Percentiles rank a stretch among this genome's conserved stretches.
phyloP scores from a whole-genome alignment of 2,797 vertebrate species.

The Denticeps clupeoides region DNA sequence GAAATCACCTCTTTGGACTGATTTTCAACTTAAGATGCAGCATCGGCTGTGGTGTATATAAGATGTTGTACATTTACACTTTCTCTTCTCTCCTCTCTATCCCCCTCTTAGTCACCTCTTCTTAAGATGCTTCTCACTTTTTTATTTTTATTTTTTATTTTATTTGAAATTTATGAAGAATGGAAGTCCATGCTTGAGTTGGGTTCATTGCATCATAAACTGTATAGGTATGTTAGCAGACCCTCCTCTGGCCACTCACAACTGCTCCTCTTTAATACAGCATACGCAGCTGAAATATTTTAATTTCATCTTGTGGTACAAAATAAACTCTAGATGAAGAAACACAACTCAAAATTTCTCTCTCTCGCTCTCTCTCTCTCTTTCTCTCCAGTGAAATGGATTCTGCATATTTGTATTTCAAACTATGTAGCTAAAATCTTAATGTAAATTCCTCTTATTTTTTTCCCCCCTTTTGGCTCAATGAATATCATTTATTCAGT shows the following conservation, averaged over 20 bases:
- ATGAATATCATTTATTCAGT: slow-evolving; percentile 99
- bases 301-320: slow-evolving; percentile 60
- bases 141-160: no score
- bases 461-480: slow-evolving; percentile 98
- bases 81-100: slow-evolving; percentile 50
- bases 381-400: slow-evolving; percentile 79
- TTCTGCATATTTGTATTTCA: slow-evolving; percentile 99
- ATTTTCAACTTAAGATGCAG: slow-evolving; percentile 97
- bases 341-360: slow-evolving; percentile 60
- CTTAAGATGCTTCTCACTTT: slow-evolving; percentile 57
- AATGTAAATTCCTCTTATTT: slow-evolving; percentile 98
- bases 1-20: slow-evolving; percentile 99
- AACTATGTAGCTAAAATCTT: slow-evolving; percentile 99
- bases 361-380: background rate
- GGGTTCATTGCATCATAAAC: slow-evolving; percentile 58
- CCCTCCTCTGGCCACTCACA: slow-evolving; percentile 50
- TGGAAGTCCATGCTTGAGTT: slow-evolving; percentile 66
- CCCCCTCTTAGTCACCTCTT: slow-evolving; percentile 46
- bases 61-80: slow-evolving; percentile 99
- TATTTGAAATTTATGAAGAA: slow-evolving; percentile 58
- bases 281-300: slow-evolving; percentile 60
- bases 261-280: slow-evolving; percentile 54
- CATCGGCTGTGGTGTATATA: slow-evolving; percentile 96
- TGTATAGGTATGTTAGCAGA: slow-evolving; percentile 46
- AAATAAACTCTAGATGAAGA: slow-evolving; percentile 82